These are phyloP conservation scores for Melieria omissa DNA, from an alignment of 2,888 invertebrate genomes.

Conservation along the genomic window DNA sequence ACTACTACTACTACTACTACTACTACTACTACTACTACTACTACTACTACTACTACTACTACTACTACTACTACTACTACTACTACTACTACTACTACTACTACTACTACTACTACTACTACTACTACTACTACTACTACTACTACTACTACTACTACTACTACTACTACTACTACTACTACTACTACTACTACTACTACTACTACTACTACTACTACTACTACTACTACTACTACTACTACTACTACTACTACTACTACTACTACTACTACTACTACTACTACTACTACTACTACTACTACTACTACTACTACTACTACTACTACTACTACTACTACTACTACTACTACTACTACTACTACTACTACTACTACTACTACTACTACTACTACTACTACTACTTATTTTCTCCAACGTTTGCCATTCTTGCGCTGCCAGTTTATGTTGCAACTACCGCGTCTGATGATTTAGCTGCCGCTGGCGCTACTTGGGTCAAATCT, in stretches of 20 bases:
- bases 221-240: conserved; percentile 1
- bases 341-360: conserved; percentile 1
- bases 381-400: conserved; percentile 1
- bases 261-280: conserved; percentile 1
- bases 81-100: conserved; percentile 1
- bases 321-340: conserved; percentile 1
- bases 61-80: conserved; percentile 1
- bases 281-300: conserved; percentile 1
- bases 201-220: conserved; percentile 1
- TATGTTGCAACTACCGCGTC: too few relatives aligned
- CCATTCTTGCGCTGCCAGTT: too few relatives aligned
- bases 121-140: conserved; percentile 1
- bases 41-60: conserved; percentile 1
- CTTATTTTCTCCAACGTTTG: not conserved
- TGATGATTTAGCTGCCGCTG: too few relatives aligned
- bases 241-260: conserved; percentile 1
- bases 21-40: conserved; percentile 1
- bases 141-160: conserved; percentile 1
- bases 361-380: conserved; percentile 1
- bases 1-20: conserved; percentile 1
- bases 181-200: conserved; percentile 1
- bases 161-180: conserved; percentile 1
- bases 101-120: conserved; percentile 1
- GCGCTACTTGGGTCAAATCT: too few relatives aligned
- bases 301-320: conserved; percentile 1